phyloP scores from a whole-genome alignment of 2,888 invertebrate genomes.

The Heliconius ethilla region DNA sequence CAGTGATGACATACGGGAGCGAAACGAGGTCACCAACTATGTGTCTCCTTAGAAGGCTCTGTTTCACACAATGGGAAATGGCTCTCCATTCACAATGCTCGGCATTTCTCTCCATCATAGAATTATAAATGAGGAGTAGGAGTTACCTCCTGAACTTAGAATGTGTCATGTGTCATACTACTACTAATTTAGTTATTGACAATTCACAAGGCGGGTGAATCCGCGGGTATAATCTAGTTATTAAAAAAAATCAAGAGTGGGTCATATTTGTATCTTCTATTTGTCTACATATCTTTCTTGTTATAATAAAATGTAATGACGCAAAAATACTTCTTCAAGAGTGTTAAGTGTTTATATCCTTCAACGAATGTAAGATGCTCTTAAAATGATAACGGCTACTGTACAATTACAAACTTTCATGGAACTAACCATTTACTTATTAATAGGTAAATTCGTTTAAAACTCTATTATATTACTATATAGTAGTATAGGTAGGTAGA shows the following conservation, averaged over 20 bases:
- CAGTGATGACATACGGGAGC: no score
- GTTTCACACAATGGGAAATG: no score
- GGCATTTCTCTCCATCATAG: no score
- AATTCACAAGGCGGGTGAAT: no score
- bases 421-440: not conserved
- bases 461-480: not conserved
- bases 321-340: slow-evolving; percentile 7
- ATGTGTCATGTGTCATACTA: no score
- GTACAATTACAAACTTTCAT: slow-evolving; percentile 14
- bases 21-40: no score
- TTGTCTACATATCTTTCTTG: slow-evolving; percentile 9
- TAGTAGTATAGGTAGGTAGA: no score
- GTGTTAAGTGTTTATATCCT: slow-evolving; percentile 36
- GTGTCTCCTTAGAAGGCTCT: no score
- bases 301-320: not conserved
- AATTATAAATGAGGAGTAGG: no score
- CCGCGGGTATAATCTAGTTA: not conserved
- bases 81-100: no score
- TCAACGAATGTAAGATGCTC: slow-evolving; percentile 28
- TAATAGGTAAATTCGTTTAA: not conserved
- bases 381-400: slow-evolving; percentile 30
- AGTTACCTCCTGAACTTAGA: no score
- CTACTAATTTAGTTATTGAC: no score
- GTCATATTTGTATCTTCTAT: not conserved
- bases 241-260: not conserved